These are phyloP conservation scores for Trichogramma pretiosum DNA, from an alignment of 1,140 invertebrate species.

Conservation along the genomic window DNA sequence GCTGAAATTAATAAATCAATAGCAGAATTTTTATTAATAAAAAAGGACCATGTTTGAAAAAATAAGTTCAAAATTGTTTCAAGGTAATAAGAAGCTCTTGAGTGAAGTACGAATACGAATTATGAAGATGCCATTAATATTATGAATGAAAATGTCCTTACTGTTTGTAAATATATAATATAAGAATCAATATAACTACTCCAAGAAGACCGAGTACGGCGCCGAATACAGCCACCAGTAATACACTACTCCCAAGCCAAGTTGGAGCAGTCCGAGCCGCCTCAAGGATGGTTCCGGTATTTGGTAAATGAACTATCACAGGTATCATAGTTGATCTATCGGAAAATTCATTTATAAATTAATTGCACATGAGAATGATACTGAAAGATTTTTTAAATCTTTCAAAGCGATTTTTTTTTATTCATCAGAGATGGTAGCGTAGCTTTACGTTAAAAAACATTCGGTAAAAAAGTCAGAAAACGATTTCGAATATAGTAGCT, in stretches of 20 bases:
- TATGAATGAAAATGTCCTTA: slow-evolving; percentile 46
- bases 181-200: slow-evolving; percentile 62
- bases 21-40: too few relatives aligned
- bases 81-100: too few relatives aligned
- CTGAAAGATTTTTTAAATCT: neutral
- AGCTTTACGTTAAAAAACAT: neutral
- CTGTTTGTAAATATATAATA: slow-evolving; percentile 70
- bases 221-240: slow-evolving; percentile 61
- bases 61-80: neutral
- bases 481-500: too few relatives aligned
- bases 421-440: neutral
- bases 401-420: slow-evolving; percentile 1
- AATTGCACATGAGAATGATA: too few relatives aligned
- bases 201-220: slow-evolving; percentile 61
- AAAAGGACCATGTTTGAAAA: too few relatives aligned
- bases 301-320: slow-evolving; percentile 61
- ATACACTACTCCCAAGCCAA: slow-evolving; percentile 46
- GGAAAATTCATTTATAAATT: slow-evolving; percentile 9
- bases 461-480: slow-evolving; percentile 7
- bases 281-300: slow-evolving; percentile 35
- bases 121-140: too few relatives aligned
- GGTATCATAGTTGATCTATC: slow-evolving; percentile 59
- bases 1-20: slow-evolving; percentile 30
- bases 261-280: slow-evolving; percentile 44
- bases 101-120: too few relatives aligned